Evolutionary conservation across 2,113 vertebrate genomes (phyloP).

Genomic region (Malaclemys terrapin): DNA sequence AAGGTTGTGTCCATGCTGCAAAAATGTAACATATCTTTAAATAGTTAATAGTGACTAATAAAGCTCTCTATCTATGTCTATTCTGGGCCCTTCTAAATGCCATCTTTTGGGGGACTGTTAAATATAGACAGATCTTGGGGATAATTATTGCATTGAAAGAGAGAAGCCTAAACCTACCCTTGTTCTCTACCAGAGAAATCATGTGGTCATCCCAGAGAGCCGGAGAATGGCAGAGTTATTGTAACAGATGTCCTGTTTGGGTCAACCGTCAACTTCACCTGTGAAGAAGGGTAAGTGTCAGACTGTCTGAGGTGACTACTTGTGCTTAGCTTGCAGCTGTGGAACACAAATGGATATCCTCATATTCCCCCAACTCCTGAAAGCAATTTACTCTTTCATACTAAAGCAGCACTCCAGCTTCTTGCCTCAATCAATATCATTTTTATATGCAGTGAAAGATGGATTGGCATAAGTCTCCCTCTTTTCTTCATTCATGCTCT

Average conservation of each 20-base stretch:
- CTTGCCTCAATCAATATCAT: background rate
- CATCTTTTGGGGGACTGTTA: background rate
- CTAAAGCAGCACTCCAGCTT: background rate
- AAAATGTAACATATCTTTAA: background rate
- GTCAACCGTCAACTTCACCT: conserved; percentile 65
- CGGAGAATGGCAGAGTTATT: conserved; percentile 39
- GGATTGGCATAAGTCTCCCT: background rate
- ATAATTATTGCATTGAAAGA: background rate
- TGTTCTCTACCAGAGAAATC: conserved; percentile 53
- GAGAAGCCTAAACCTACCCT: background rate
- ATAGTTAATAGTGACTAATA: rapidly evolving
- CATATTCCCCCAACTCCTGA: background rate
- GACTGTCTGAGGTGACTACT: background rate
- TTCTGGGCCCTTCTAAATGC: rapidly evolving
- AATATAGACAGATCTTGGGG: background rate
- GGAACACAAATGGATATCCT: background rate
- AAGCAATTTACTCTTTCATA: rapidly evolving
- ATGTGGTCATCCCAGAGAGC: conserved; percentile 66
- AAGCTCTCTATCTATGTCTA: background rate
- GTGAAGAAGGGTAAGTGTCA: conserved; percentile 73
- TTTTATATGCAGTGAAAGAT: rapidly evolving
- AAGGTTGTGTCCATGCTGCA: background rate
- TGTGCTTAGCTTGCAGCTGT: background rate
- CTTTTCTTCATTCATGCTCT: background rate
- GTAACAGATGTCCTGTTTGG: conserved; percentile 36